Conservation (phyloP, 2,797 vertebrate genomes). For the Phoeniculus purpureus region DNA sequence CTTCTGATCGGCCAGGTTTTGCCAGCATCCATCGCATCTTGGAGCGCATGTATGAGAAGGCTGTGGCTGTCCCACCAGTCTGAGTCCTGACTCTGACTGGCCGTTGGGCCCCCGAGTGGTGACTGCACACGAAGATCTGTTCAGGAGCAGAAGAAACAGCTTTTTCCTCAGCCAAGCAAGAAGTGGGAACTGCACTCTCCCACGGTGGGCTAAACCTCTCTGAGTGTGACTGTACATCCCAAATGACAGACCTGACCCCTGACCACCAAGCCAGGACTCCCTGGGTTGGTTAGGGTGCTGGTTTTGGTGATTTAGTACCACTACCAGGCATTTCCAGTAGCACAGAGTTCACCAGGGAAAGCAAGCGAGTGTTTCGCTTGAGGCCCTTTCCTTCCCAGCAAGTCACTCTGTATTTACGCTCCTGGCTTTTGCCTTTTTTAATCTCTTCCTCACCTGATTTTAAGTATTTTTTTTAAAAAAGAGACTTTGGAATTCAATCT, state of each 20-base stretch:
- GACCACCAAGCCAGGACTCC: background rate
- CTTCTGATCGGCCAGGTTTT: slow-evolving; percentile 90
- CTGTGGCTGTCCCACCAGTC: slow-evolving; percentile 51
- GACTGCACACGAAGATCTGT: background rate
- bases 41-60: slow-evolving; percentile 90
- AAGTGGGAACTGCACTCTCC: background rate
- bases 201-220: background rate
- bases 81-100: background rate
- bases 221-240: background rate
- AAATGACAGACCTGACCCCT: background rate
- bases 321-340: background rate
- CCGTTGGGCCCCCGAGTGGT: background rate
- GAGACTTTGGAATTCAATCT: background rate
- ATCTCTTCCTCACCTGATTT: background rate
- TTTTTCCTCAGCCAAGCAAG: background rate
- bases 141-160: background rate
- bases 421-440: background rate
- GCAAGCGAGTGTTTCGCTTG: background rate
- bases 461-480: background rate
- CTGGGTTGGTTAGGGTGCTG: background rate
- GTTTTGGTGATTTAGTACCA: background rate
- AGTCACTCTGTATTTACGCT: background rate
- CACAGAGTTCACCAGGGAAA: background rate
- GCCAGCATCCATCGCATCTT: slow-evolving; percentile 92
- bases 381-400: background rate